A percentile compares a stretch with the other conserved stretches of the same genome.
These are phyloP conservation scores for Drosophila suboccidentalis DNA, from an alignment of 2,888 invertebrate genomes.

Conservation along the genomic window DNA sequence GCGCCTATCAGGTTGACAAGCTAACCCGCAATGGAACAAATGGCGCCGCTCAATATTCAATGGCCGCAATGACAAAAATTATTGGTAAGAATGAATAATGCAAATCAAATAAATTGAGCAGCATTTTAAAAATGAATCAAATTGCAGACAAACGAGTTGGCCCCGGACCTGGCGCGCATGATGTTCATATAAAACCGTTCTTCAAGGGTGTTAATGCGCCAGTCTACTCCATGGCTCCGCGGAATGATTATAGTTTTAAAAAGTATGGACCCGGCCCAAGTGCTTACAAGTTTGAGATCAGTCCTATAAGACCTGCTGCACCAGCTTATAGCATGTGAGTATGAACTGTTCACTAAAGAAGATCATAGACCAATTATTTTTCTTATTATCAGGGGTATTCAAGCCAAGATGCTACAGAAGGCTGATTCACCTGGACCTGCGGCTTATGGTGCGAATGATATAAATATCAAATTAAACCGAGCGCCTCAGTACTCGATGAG, in stretches of 20 bases:
- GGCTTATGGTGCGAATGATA: conserved; percentile 76
- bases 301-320: conserved; percentile 63
- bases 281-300: conserved; percentile 73
- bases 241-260: conserved; percentile 67
- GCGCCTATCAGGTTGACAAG: conserved; percentile 76
- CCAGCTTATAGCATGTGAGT: conserved; percentile 83
- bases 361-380: background rate
- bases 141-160: conserved; percentile 71
- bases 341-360: background rate
- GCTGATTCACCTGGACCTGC: conserved; percentile 83
- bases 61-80: conserved; percentile 84
- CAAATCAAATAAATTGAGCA: background rate
- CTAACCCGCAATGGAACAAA: conserved; percentile 79
- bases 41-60: conserved; percentile 85
- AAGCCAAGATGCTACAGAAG: conserved; percentile 34
- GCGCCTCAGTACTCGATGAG: conserved; percentile 80
- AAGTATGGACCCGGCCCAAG: conserved; percentile 81
- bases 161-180: conserved; percentile 83
- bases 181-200: conserved; percentile 71
- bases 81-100: conserved; percentile 48
- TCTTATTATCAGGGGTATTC: conserved; percentile 71
- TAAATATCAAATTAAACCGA: conserved; percentile 62
- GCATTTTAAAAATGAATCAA: background rate
- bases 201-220: conserved; percentile 83
- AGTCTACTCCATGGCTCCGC: conserved; percentile 87